Conservation (phyloP, 2,113 vertebrate genomes). For the Phalacrocorax carbo region DNA sequence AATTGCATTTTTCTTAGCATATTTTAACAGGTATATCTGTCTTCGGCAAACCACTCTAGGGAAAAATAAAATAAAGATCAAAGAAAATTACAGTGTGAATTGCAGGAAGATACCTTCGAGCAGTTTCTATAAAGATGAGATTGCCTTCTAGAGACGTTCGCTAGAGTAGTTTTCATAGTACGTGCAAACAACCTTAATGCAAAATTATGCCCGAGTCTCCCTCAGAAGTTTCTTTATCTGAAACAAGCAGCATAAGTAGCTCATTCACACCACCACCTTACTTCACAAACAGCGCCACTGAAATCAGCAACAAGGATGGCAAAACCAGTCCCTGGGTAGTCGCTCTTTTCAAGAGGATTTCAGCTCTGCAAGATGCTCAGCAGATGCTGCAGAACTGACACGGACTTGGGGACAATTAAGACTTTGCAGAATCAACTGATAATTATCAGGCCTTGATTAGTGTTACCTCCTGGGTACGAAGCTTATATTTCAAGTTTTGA, state of each 20-base stretch:
- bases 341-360: neutral
- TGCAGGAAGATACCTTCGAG: neutral
- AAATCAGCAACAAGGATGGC: neutral
- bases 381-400: neutral
- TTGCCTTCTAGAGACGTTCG: neutral
- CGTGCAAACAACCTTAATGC: neutral
- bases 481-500: neutral
- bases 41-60: neutral
- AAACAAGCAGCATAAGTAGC: neutral
- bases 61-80: neutral
- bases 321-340: neutral
- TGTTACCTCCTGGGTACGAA: neutral
- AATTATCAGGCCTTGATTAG: neutral
- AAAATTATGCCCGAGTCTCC: neutral
- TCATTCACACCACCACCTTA: neutral
- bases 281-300: neutral
- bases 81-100: neutral
- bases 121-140: neutral
- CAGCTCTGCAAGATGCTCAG: neutral
- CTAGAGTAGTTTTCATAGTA: neutral
- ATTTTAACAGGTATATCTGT: neutral
- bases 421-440: neutral
- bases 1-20: neutral
- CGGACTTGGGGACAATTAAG: neutral
- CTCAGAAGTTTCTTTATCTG: constrained; percentile 8